phyloP scores from a whole-genome alignment of 2,888 invertebrate genomes.

The Papilio elwesi region DNA sequence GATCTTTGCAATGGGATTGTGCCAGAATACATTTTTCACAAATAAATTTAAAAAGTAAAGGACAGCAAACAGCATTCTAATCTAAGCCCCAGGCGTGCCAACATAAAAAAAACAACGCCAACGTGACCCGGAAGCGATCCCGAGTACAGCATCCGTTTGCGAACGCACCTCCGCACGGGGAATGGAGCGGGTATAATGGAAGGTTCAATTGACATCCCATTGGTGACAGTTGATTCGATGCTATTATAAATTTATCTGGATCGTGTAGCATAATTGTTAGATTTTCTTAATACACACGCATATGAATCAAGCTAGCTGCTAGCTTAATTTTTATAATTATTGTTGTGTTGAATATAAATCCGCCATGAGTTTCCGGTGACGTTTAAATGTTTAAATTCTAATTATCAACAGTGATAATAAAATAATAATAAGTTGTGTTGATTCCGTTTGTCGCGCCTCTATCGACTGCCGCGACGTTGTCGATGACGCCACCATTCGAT shows the following conservation, averaged over 20 bases:
- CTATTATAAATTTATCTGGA: neutral
- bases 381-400: too few species aligned
- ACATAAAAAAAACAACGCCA: constrained; percentile 36
- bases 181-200: constrained; percentile 30
- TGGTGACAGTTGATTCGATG: constrained; percentile 29
- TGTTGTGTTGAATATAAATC: too few species aligned
- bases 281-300: too few species aligned
- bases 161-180: constrained; percentile 34
- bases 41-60: constrained; percentile 22
- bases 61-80: constrained; percentile 30
- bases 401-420: too few species aligned
- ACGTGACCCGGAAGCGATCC: constrained; percentile 36
- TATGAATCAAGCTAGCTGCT: too few species aligned
- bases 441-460: too few species aligned
- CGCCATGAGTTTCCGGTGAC: too few species aligned
- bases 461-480: too few species aligned
- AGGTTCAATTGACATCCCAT: neutral
- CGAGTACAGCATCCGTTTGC: constrained; percentile 33
- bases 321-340: too few species aligned
- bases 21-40: constrained; percentile 16
- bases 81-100: constrained; percentile 32
- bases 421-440: too few species aligned
- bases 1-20: constrained; percentile 5
- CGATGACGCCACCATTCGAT: too few species aligned
- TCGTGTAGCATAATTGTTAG: too few species aligned